Evolutionary conservation across 1,140 invertebrate genomes (phyloP), one percentile per base, ranked within the genome.

Genomic region (Ceratina japonica): DNA sequence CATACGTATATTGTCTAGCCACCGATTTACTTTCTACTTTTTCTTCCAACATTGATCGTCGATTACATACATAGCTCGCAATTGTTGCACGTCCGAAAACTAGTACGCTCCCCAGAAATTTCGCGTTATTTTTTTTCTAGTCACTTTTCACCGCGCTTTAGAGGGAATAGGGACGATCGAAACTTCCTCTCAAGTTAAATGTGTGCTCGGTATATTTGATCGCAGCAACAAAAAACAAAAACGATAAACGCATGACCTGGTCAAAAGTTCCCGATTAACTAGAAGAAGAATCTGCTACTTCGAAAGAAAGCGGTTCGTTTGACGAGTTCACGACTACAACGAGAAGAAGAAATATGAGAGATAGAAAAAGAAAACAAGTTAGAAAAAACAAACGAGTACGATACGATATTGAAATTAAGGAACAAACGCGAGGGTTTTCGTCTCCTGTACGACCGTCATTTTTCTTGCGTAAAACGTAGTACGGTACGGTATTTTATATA

Each of bases 1-100:
- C 15, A n/a, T 74, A 62, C 74, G 56, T 68, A 84, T 75, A 49
- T 85, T 78, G 64, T 62, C 58, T 79, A 82, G 66, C 63, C 79
- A 78, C 75, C 44, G 52, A 77, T 79, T 82, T 78, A 51, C 4
- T 75, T 61, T 80, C 59, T 70, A 74, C 54, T 27, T 70, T 18
- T 20, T 68, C 64, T 44, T 44, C 37, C 3, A 44, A 10, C 37
- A 44, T 44, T 8, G 37, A 44, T 44, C 37, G 37, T 7, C 3
- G 37, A 37, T 37, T 7, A 44, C 37, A 44, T 44, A 44, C 63
- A 54, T 15, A 49, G 18, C 58, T 79, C n/a, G 24, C 37, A 65
- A 22, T 65, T 66, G 24, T n/a, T 65, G 22, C 37, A 58, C 37
- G 37, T 66, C 79, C 24, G 15, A 62, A 18, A 54, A 69, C n/a